Conservation (phyloP, 1,140 invertebrate species). For the Lordiphosa collinella region DNA sequence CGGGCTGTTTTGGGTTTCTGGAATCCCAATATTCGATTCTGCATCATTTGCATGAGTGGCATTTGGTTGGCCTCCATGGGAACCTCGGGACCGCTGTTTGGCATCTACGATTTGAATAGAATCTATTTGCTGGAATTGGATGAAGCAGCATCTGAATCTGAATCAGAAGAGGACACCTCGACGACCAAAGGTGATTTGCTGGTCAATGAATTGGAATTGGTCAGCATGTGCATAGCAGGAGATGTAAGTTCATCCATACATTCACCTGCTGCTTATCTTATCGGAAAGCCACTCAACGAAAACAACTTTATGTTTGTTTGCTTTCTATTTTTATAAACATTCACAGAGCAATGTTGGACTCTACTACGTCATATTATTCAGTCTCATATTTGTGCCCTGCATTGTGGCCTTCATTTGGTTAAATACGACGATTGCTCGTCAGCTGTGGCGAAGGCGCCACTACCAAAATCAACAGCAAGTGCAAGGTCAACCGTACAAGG, state of each 20-base stretch:
- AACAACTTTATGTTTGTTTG: constrained; percentile 5
- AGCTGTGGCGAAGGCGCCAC: constrained; percentile 79
- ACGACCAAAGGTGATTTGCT: constrained; percentile 13
- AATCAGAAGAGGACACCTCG: neutral
- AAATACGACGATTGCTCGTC: constrained; percentile 81
- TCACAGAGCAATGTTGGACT: constrained; percentile 59
- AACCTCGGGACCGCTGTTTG: constrained; percentile 48
- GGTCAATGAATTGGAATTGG: constrained; percentile 38
- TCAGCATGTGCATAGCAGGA: constrained; percentile 42
- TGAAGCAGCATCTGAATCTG: too few species aligned
- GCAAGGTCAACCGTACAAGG: constrained; percentile 15
- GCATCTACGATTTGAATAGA: constrained; percentile 37
- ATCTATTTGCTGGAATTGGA: constrained; percentile 36
- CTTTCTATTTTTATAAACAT: constrained; percentile 26
- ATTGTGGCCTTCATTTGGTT: constrained; percentile 81
- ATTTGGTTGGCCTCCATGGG: constrained; percentile 78
- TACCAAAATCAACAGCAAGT: constrained; percentile 33
- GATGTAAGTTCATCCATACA: too few species aligned
- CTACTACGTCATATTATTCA: constrained; percentile 79
- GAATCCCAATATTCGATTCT: constrained; percentile 71
- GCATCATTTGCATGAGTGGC: constrained; percentile 49
- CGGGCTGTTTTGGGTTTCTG: constrained; percentile 73
- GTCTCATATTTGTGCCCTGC: constrained; percentile 81
- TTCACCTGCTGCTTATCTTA: constrained; percentile 46
- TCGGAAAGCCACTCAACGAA: constrained; percentile 27